Conservation (phyloP, 2,888 invertebrate species). For the Hypomecis atomaria region DNA sequence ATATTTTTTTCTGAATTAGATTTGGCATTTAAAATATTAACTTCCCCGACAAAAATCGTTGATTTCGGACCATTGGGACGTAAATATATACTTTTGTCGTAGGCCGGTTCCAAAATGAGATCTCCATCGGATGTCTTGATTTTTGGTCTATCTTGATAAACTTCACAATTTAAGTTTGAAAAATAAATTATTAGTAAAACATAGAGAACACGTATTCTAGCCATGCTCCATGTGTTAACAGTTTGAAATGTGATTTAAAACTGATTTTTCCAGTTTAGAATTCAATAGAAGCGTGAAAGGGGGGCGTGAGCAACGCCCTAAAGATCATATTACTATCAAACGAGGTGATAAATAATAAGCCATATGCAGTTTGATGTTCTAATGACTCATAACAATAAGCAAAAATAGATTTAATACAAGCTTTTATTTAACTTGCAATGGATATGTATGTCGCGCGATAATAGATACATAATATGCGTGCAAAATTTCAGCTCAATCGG, state of each 20-base stretch:
- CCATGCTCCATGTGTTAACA: conserved; percentile 59
- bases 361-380: neutral
- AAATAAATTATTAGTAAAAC: conserved; percentile 54
- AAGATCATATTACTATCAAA: conserved; percentile 13
- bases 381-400: no score
- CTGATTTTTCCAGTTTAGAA: conserved; percentile 27
- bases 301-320: conserved; percentile 30
- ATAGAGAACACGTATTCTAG: conserved; percentile 49
- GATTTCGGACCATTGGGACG: conserved; percentile 87
- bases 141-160: conserved; percentile 84
- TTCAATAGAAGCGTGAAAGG: conserved; percentile 6
- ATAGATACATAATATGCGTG: no score
- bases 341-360: conserved; percentile 12
- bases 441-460: no score
- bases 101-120: conserved; percentile 90
- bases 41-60: conserved; percentile 87
- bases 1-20: conserved; percentile 46
- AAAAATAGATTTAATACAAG: no score
- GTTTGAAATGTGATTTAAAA: conserved; percentile 34
- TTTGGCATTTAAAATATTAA: conserved; percentile 85
- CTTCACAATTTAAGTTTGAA: conserved; percentile 74
- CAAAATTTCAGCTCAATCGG: no score
- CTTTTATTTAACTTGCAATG: no score
- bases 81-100: conserved; percentile 91
- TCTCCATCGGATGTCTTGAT: conserved; percentile 89